Conservation (phyloP, 2,888 invertebrate species). For the Clepsis dumicolana region DNA sequence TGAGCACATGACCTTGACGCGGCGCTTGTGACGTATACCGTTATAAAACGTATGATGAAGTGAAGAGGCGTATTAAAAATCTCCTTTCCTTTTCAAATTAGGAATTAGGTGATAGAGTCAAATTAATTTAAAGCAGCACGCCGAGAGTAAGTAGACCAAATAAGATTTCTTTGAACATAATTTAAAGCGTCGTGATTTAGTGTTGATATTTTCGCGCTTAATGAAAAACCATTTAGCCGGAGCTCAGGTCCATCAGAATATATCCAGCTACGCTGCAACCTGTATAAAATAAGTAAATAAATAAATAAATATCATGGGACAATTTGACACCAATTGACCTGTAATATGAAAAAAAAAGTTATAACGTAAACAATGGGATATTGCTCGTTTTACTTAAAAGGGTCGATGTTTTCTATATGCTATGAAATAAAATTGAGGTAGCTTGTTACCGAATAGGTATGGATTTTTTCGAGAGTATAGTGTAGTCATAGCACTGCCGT, state of each 20-base stretch:
- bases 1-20: too few relatives aligned
- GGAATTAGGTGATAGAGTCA: neutral
- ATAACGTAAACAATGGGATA: neutral
- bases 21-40: too few relatives aligned
- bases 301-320: too few relatives aligned
- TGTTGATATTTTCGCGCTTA: neutral
- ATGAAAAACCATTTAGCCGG: neutral
- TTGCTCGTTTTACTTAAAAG: neutral
- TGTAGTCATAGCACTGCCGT: too few relatives aligned
- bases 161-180: neutral
- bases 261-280: conserved; percentile 2
- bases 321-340: too few relatives aligned
- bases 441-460: too few relatives aligned
- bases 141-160: neutral
- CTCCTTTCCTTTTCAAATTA: too few relatives aligned
- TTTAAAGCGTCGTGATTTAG: neutral
- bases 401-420: neutral
- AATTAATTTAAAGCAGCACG: neutral
- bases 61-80: too few relatives aligned
- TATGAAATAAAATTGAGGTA: neutral
- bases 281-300: neutral
- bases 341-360: too few relatives aligned
- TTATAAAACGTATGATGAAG: too few relatives aligned
- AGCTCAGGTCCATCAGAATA: neutral
- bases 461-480: too few relatives aligned